These are phyloP conservation scores for Halcyon malimbica DNA, from an alignment of 2,113 vertebrate species.

Conservation along the genomic window DNA sequence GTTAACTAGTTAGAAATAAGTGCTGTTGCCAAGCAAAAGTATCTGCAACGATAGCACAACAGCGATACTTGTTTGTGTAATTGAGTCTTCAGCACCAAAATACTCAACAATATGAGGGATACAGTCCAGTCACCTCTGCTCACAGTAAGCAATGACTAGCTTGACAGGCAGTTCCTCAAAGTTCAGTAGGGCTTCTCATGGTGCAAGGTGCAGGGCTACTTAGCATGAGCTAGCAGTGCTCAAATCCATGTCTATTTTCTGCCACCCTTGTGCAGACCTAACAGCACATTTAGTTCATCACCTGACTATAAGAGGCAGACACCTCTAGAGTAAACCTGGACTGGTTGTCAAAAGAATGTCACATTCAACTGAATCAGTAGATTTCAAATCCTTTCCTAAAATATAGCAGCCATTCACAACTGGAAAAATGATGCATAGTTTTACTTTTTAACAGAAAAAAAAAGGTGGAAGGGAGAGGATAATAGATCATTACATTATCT, in stretches of 20 bases:
- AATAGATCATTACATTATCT: not conserved
- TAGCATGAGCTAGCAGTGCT: not conserved
- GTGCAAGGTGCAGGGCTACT: not conserved
- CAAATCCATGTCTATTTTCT: not conserved
- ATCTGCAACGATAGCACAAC: not conserved
- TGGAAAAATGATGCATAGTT: not conserved
- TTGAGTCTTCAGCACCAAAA: not conserved
- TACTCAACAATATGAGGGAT: not conserved
- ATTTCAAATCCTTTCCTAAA: not conserved
- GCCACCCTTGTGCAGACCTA: not conserved
- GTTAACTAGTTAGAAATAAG: conserved; percentile 15
- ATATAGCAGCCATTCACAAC: not conserved
- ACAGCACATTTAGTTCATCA: not conserved
- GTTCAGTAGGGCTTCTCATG: not conserved
- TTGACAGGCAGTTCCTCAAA: not conserved
- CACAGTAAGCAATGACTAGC: not conserved
- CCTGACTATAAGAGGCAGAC: not conserved
- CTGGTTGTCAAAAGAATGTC: not conserved
- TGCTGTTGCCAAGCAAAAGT: conserved; percentile 32
- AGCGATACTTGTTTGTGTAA: not conserved
- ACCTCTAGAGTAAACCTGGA: not conserved
- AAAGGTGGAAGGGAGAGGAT: not conserved
- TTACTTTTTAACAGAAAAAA: not conserved
- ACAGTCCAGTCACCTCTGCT: not conserved
- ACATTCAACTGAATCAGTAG: not conserved